Percentiles rank a stretch among this genome's conserved stretches.
These are phyloP conservation scores for Artibeus lituratus DNA, from an alignment of 2,797 vertebrate genomes.

Conservation along the genomic window DNA sequence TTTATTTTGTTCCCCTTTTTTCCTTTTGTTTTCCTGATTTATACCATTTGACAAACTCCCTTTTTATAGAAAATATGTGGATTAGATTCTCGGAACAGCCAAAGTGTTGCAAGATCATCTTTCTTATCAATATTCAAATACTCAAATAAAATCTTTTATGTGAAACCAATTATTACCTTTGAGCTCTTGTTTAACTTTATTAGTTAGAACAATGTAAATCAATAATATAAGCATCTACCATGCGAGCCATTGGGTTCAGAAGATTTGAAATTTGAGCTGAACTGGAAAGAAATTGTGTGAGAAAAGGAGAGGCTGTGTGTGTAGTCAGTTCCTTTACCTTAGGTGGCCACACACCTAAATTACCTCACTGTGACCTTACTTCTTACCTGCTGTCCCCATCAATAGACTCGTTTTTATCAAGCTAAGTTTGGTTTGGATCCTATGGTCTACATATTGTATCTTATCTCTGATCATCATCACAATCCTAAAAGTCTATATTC, in stretches of 20 bases:
- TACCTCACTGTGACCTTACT: neutral
- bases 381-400: neutral
- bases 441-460: neutral
- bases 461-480: neutral
- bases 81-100: neutral
- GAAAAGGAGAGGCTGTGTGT: neutral
- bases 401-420: neutral
- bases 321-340: neutral
- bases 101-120: neutral
- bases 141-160: neutral
- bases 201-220: neutral
- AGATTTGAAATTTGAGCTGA: neutral
- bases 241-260: neutral
- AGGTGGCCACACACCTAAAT: neutral
- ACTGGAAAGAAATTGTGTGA: neutral
- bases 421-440: neutral
- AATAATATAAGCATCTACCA: neutral
- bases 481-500: neutral
- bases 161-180: neutral
- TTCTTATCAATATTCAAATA: neutral
- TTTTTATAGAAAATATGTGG: neutral
- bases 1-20: neutral
- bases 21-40: neutral
- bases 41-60: neutral
- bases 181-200: constrained; percentile 9